Evolutionary conservation across 2,113 vertebrate species (phyloP), one percentile per base, ranked within the genome.

Genomic region (Balaeniceps rex): DNA sequence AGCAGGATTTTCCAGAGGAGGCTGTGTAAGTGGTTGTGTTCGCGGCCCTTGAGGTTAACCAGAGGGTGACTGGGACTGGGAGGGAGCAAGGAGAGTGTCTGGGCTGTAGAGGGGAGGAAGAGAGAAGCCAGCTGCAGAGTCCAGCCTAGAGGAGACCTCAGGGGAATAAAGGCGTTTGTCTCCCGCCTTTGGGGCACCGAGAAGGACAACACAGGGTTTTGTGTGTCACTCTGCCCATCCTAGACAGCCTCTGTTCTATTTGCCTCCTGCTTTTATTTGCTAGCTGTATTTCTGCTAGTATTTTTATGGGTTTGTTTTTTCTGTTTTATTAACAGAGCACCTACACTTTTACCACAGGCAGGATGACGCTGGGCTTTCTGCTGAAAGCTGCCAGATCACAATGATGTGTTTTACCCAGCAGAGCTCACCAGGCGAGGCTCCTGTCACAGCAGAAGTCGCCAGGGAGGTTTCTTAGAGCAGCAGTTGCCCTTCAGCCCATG

Each of bases 321-420:
- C 44, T 42, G 24, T 87, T 88, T 94, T 93, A 70, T 87, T 92
- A 94, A 22, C 89, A 91, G 91, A 84, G 29, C 58, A 94, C 87
- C 87, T 92, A 61, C 26, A 5, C 55, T 89, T 88, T 89, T 89
- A 78, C 77, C 60, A 38, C 55, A 60, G 68, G 83, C 80, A 71
- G 60, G 60, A 38, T 93, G 87, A 81, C 34, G 5, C 88, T 94
- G 55, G n/a, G 83, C 87, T 94, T 95, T 92, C 86, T 94, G 72
- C 88, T 94, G 90, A 74, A 91, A 88, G 69, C 87, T 91, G 86
- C 60, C 74, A 70, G 71, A 68, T 93, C 60, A 65, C 0, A 0
- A 33, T 86, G 88, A 83, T 92, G 71, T 81, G 87, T 92, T 94
- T 92, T 68, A 78, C 38, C 15, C 72, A 51, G 91, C 87, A 92